These are phyloP conservation scores for Cromileptes altivelis DNA, from an alignment of 2,113 vertebrate species.

Conservation along the genomic window DNA sequence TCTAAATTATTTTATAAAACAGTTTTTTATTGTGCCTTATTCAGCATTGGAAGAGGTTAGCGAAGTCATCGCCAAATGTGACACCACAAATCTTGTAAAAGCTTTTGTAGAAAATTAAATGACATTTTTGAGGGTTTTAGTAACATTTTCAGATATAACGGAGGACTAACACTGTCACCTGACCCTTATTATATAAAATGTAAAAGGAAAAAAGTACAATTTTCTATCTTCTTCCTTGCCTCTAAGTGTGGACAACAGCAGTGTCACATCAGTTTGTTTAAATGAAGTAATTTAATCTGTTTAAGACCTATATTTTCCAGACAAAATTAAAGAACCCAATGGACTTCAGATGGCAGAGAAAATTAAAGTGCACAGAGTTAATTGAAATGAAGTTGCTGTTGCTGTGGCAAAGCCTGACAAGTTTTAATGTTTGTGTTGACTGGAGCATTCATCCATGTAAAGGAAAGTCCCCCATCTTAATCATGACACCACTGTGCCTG, in stretches of 20 bases:
- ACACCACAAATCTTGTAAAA: conserved; percentile 16
- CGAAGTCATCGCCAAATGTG: not conserved
- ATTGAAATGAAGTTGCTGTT: not conserved
- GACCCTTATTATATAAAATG: conserved; percentile 19
- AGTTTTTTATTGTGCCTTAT: conserved; percentile 63
- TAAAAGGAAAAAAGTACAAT: conserved; percentile 25
- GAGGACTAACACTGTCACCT: not conserved
- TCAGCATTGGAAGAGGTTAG: conserved; percentile 21
- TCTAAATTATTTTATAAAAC: not conserved
- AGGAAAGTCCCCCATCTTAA: not conserved
- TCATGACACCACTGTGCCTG: not conserved
- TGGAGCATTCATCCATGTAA: not conserved
- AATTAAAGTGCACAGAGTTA: not conserved
- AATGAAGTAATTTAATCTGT: not conserved
- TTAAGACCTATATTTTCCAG: not conserved
- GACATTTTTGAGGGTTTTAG: not conserved
- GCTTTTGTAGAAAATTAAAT: not conserved
- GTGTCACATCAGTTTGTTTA: not conserved
- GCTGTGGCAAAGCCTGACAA: not conserved
- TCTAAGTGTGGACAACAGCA: not conserved
- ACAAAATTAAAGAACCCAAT: not conserved
- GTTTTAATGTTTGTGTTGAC: not conserved
- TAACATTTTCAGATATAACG: conserved; percentile 14
- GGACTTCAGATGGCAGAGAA: not conserved
- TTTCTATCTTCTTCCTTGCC: not conserved